Base-by-base conservation (phyloP, 2,113 vertebrate species). In the Plotosus lineatus region DNA sequence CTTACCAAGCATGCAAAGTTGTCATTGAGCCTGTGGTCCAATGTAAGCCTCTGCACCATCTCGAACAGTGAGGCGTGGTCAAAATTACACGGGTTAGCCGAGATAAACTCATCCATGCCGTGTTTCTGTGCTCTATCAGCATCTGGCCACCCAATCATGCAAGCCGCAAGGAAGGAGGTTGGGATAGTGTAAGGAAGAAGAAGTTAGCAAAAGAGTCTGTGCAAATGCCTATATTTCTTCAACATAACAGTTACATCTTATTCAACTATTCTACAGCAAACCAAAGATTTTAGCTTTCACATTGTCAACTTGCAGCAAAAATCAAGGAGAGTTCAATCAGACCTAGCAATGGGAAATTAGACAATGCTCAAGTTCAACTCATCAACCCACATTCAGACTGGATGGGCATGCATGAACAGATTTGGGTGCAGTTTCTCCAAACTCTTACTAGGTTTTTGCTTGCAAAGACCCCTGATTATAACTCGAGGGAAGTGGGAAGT, bases 91-190 rank as follows among this genome's bases (percentile, higher is more conserved):
- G 98, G 98, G 93, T 99, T 99, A 95, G 98, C 98, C 90, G 98
- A 99, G 96, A 99, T 99, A 96, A 99, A 99, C 95, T 99, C 98
- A 96, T 99, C 98, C 98, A 99, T 99, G 94, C 98, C 98, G 92
- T 99, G 98, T 93, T 99, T 99, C 95, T 99, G 98, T 94, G 98
- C 98, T 96, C 98, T 97, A 95, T 99, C 98, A 95, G 97, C 98
- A 90, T 99, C 98, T 99, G 96, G 95, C 75, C 93, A 86, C 95
- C 95, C 97, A 90, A 94, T 90, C 95, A 95, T 94, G 94, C 94
- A 95, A 93, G 94, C 97, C 94, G 94, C 93, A 91, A 92, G 78
- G 75, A 82, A 51, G 83, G 61, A 50, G 73, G 83, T 65, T 23
- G 58, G 71, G 65, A 44, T 79, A 88, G 77, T 89, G 92, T 88